Evolutionary conservation across 2,113 vertebrate genomes (phyloP).

Genomic region (Pan paniscus): DNA sequence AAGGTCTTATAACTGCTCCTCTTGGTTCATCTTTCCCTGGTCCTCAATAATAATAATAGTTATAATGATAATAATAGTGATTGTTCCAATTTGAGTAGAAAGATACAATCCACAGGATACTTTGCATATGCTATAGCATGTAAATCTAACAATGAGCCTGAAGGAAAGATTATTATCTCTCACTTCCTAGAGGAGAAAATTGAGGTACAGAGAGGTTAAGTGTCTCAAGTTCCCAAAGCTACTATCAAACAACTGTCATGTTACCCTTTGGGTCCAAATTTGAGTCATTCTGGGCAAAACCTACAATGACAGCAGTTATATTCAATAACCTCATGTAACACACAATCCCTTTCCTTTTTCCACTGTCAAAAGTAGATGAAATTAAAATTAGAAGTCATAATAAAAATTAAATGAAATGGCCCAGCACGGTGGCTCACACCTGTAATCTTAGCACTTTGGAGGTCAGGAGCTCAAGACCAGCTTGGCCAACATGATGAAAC

Average conservation of each 20-base stretch:
- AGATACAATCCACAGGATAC: neutral
- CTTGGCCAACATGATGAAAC: too few species aligned
- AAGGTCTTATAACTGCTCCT: neutral
- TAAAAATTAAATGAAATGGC: neutral
- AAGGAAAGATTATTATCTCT: slow-evolving; percentile 11
- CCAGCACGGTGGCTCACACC: too few species aligned
- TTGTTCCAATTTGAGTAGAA: neutral
- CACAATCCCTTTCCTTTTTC: neutral
- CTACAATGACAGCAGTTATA: neutral
- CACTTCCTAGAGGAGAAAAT: slow-evolving; percentile 49
- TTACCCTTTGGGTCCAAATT: neutral
- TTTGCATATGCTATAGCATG: neutral
- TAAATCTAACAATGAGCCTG: neutral
- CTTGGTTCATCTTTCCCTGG: neutral
- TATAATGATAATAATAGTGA: neutral
- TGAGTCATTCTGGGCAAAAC: neutral
- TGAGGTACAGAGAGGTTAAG: slow-evolving; percentile 18
- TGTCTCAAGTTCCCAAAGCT: slow-evolving; percentile 12
- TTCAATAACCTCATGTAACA: neutral
- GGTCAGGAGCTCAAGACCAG: too few species aligned
- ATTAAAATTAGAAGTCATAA: slow-evolving; percentile 4
- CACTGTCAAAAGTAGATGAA: neutral
- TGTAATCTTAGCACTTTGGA: too few species aligned
- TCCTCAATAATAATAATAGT: slow-evolving; percentile 10
- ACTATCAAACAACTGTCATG: neutral